These are phyloP conservation scores for Macaria notata DNA, from an alignment of 2,888 invertebrate species.

Conservation along the genomic window DNA sequence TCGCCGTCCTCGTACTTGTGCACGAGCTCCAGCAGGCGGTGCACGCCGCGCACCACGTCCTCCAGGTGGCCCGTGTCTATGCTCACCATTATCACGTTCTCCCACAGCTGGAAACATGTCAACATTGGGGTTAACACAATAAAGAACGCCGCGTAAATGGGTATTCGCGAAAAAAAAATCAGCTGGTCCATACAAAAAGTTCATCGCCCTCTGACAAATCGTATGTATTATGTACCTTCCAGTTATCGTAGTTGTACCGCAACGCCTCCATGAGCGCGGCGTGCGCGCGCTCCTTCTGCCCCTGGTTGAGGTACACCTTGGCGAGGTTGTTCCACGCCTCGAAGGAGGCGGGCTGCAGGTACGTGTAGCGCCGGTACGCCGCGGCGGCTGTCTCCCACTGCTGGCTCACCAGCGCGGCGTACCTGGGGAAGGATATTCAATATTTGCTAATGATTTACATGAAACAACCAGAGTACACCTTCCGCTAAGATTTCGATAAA, in stretches of 20 bases:
- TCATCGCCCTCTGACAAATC: too few relatives aligned
- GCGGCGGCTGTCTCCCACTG: slow-evolving; percentile 92
- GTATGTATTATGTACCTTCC: slow-evolving; percentile 83
- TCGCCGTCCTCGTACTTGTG: slow-evolving; percentile 89
- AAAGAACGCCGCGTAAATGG: neutral
- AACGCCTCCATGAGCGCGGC: slow-evolving; percentile 93
- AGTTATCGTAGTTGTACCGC: slow-evolving; percentile 95
- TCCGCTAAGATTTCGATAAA: too few relatives aligned
- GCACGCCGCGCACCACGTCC: slow-evolving; percentile 92
- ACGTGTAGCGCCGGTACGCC: slow-evolving; percentile 93
- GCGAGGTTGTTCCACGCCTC: slow-evolving; percentile 99
- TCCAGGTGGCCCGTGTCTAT: slow-evolving; percentile 93
- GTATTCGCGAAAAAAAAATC: too few relatives aligned
- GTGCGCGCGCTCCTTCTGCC: slow-evolving; percentile 93
- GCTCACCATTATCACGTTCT: slow-evolving; percentile 94
- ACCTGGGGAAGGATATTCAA: slow-evolving; percentile 60
- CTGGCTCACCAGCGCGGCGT: slow-evolving; percentile 89
- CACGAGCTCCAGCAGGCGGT: slow-evolving; percentile 92
- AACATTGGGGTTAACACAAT: neutral
- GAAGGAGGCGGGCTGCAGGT: slow-evolving; percentile 93
- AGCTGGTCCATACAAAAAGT: too few relatives aligned
- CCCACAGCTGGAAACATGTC: slow-evolving; percentile 86
- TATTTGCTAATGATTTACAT: too few relatives aligned
- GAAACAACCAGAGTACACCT: too few relatives aligned
- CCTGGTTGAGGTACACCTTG: slow-evolving; percentile 94